Conservation (phyloP, 2,888 invertebrate species). For the Matsumyia berberina region DNA sequence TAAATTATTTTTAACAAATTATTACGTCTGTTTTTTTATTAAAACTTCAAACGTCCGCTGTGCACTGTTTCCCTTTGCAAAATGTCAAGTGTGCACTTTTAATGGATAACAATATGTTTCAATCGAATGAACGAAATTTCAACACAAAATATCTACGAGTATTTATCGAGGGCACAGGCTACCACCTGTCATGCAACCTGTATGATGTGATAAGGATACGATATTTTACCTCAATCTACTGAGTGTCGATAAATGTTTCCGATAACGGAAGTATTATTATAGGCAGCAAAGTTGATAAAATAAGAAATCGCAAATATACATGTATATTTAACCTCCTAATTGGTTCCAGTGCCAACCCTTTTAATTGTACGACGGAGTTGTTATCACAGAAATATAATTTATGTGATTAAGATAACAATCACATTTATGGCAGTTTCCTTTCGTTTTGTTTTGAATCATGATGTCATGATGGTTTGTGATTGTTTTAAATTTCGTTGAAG, state of each 20-base stretch:
- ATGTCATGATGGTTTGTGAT: constrained; percentile 9
- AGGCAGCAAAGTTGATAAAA: constrained; percentile 6
- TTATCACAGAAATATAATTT: constrained; percentile 19
- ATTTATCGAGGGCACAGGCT: constrained; percentile 46
- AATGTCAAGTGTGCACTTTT: constrained; percentile 18
- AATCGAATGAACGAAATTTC: constrained; percentile 43
- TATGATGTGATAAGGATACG: constrained; percentile 60
- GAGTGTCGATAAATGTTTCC: constrained; percentile 37
- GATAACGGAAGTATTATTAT: constrained; percentile 36
- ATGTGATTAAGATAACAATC: constrained; percentile 23
- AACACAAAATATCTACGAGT: constrained; percentile 25
- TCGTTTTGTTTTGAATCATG: not conserved
- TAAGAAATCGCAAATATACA: not conserved
- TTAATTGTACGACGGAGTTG: not conserved
- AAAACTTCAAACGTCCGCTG: not conserved
- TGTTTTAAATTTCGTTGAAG: not conserved
- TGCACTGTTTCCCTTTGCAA: not conserved
- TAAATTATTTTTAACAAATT: not conserved
- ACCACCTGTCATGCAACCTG: constrained; percentile 64
- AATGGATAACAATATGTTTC: constrained; percentile 67
- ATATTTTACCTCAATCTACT: constrained; percentile 13
- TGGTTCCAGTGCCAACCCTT: constrained; percentile 14
- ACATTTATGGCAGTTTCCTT: constrained; percentile 24
- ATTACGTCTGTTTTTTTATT: not conserved
- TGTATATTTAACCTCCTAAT: constrained; percentile 22